phyloP scores from a whole-genome alignment of 2,113 vertebrate genomes.

The Oriolus oriolus region DNA sequence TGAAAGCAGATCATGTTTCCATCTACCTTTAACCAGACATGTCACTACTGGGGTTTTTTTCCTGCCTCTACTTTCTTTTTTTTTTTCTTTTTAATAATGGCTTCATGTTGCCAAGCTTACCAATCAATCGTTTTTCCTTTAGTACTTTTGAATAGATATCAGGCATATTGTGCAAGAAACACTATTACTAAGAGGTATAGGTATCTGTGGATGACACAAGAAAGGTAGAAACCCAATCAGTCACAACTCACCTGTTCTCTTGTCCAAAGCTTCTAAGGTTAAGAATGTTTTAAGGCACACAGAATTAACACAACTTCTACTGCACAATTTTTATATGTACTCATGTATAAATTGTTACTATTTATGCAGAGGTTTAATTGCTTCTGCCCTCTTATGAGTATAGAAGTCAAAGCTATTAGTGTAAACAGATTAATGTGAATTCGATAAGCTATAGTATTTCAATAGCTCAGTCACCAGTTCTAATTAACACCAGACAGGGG shows the following conservation, averaged over 20 bases:
- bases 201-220: background rate
- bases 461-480: background rate
- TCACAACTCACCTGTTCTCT: background rate
- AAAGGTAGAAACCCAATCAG: background rate
- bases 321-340: background rate
- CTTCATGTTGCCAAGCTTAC: constrained; percentile 27
- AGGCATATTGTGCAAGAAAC: constrained; percentile 9
- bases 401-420: background rate
- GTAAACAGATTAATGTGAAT: background rate
- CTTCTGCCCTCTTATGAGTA: background rate
- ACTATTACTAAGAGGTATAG: background rate
- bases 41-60: background rate
- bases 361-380: background rate
- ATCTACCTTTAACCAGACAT: constrained; percentile 10
- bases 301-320: background rate
- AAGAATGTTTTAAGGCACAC: background rate
- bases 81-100: background rate
- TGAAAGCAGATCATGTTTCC: constrained; percentile 14
- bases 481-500: background rate
- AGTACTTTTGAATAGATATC: background rate
- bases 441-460: background rate
- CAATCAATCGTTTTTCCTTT: constrained; percentile 5
- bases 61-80: fast-evolving
- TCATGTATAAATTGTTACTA: background rate
- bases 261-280: background rate